Conservation (phyloP, 2,888 invertebrate species). For the Megaustenia siamemsis region DNA sequence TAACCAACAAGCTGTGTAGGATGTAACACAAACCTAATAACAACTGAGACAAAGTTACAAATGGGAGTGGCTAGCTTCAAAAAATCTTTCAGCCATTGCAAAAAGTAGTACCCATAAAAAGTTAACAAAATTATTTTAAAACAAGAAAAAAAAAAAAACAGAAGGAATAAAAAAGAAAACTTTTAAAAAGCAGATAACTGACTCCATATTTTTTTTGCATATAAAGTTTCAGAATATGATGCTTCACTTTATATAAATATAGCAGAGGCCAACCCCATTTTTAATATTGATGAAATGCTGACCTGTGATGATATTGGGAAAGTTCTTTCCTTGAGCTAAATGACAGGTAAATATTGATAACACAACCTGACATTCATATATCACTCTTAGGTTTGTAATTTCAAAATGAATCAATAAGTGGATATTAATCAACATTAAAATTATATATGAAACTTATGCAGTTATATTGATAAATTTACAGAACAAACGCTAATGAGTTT, state of each 20-base stretch:
- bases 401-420: no score
- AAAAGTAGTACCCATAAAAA: not conserved
- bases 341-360: conserved; percentile 14
- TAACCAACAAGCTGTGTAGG: not conserved
- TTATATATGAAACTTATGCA: no score
- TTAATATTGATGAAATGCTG: conserved; percentile 9
- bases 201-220: not conserved
- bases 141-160: not conserved
- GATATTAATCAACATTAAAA: no score
- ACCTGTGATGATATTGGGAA: conserved; percentile 16
- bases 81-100: not conserved
- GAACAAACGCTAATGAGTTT: no score
- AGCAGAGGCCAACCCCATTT: conserved; percentile 27
- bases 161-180: not conserved
- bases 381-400: not conserved
- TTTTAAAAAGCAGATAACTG: not conserved
- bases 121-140: not conserved
- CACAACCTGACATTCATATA: not conserved
- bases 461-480: no score
- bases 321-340: conserved; percentile 23
- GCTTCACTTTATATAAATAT: conserved; percentile 3
- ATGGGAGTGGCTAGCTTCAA: conserved; percentile 1
- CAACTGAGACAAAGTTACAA: not conserved
- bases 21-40: not conserved
- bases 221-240: not conserved